Percentiles rank a stretch among this genome's conserved stretches.
Evolutionary conservation across 2,797 vertebrate species (phyloP).

Genomic region (Enteromius viviparus): DNA sequence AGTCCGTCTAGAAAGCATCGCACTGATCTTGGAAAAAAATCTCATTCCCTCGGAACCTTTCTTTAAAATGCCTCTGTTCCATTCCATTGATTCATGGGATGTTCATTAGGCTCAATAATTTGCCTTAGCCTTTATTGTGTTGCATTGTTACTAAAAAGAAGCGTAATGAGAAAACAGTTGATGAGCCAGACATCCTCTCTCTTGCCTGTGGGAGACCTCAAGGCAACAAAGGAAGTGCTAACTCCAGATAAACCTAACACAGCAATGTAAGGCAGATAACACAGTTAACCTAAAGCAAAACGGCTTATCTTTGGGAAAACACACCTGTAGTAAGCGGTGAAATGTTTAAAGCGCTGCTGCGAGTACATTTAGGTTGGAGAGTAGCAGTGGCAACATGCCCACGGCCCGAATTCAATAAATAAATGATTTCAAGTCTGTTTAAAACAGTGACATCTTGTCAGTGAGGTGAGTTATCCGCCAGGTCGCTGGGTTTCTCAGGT

Average conservation of each 20-base stretch:
- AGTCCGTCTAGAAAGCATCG: not conserved
- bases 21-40: slow-evolving; percentile 19
- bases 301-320: slow-evolving; percentile 59
- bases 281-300: slow-evolving; percentile 63
- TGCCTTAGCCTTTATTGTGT: slow-evolving; percentile 17
- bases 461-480: slow-evolving; percentile 45
- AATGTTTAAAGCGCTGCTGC: slow-evolving; percentile 55
- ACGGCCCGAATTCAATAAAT: slow-evolving; percentile 57
- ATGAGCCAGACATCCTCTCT: slow-evolving; percentile 50
- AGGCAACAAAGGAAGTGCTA: slow-evolving; percentile 59
- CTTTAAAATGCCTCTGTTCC: slow-evolving; percentile 5
- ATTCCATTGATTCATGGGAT: slow-evolving; percentile 25
- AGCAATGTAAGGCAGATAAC: slow-evolving; percentile 58
- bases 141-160: slow-evolving; percentile 47
- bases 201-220: slow-evolving; percentile 50
- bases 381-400: slow-evolving; percentile 49
- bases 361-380: slow-evolving; percentile 53
- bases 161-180: slow-evolving; percentile 58
- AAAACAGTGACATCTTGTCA: slow-evolving; percentile 57
- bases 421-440: slow-evolving; percentile 57
- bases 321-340: slow-evolving; percentile 55
- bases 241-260: slow-evolving; percentile 62
- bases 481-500: slow-evolving; percentile 31
- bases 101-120: not conserved
- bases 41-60: not conserved